Evolutionary conservation across 2,113 vertebrate species (phyloP).

Genomic region (Platysternon megacephalum): DNA sequence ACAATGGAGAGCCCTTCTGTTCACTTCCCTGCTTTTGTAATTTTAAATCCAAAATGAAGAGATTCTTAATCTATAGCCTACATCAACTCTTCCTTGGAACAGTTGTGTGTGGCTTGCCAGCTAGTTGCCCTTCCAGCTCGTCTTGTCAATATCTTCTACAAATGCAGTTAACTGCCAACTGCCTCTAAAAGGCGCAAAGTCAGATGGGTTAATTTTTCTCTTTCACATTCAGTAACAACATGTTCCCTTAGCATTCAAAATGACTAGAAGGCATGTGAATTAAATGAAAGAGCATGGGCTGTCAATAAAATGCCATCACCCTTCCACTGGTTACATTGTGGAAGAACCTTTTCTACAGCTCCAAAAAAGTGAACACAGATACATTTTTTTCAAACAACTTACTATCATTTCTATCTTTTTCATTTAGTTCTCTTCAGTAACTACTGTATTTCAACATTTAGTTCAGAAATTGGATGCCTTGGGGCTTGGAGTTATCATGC

Average conservation of each 20-base stretch:
- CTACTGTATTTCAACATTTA: constrained; percentile 66
- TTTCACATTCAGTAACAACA: neutral
- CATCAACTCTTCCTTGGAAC: neutral
- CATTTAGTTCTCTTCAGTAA: constrained; percentile 50
- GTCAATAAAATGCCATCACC: constrained; percentile 21
- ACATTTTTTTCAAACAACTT: neutral
- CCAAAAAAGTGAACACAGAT: neutral
- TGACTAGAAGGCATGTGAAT: constrained; percentile 2
- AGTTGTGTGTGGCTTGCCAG: neutral
- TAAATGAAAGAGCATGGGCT: neutral
- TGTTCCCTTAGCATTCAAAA: neutral
- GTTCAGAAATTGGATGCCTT: constrained; percentile 61
- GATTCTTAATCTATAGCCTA: neutral
- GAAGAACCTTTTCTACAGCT: neutral
- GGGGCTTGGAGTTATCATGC: constrained; percentile 62
- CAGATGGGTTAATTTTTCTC: constrained; percentile 24
- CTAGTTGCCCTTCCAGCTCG: neutral
- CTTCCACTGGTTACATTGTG: neutral
- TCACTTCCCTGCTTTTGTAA: neutral
- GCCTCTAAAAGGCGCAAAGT: neutral
- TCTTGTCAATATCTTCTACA: constrained; percentile 22
- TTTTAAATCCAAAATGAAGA: neutral
- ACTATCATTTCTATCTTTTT: constrained; percentile 38
- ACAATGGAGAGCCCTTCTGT: neutral
- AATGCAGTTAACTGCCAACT: neutral